These are phyloP conservation scores for Megamerina dolium DNA, from an alignment of 2,888 invertebrate species.

Conservation along the genomic window DNA sequence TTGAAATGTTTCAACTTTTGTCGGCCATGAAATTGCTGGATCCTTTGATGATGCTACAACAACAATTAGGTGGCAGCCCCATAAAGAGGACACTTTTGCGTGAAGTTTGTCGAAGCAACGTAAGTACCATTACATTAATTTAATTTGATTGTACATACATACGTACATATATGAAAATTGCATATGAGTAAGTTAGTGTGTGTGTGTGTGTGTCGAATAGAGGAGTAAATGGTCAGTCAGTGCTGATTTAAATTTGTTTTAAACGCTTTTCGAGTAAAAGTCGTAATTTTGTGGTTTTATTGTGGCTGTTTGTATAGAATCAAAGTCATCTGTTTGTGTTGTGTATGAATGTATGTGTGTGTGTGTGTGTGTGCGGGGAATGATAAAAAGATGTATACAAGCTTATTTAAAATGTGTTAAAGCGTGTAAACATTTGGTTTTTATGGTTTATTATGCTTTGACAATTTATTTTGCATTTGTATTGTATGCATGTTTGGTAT, in stretches of 20 bases:
- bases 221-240: neutral
- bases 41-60: conserved; percentile 31
- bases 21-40: conserved; percentile 41
- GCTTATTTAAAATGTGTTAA: conserved; percentile 3
- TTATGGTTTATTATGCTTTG: conserved; percentile 7
- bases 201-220: neutral
- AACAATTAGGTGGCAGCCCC: no score
- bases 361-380: neutral
- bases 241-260: conserved; percentile 21
- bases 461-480: conserved; percentile 3
- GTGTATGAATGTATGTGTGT: neutral
- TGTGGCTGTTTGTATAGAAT: conserved; percentile 22
- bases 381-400: neutral
- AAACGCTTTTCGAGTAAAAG: conserved; percentile 20
- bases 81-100: conserved; percentile 37
- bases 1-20: conserved; percentile 38
- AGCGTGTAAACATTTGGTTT: conserved; percentile 11
- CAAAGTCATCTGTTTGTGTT: neutral
- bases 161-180: conserved; percentile 22
- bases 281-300: conserved; percentile 30
- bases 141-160: no score
- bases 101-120: conserved; percentile 40
- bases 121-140: conserved; percentile 36
- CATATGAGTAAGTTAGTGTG: neutral
- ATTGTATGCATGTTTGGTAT: no score